Evolutionary conservation across 2,888 invertebrate genomes (phyloP).

Genomic region (Latrodectus hesperus): DNA sequence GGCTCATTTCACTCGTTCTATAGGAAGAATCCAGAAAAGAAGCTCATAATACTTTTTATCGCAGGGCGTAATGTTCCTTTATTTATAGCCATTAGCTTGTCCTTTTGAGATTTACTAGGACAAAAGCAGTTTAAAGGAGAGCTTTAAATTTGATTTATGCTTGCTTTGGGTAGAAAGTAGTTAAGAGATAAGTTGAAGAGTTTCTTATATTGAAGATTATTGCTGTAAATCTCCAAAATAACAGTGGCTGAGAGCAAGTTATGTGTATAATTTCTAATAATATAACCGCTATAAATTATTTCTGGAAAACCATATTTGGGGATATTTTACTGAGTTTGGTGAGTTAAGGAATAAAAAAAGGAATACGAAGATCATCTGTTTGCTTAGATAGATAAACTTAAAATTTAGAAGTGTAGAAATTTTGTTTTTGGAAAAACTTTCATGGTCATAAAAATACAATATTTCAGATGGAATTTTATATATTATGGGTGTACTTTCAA

Average conservation of each 20-base stretch:
- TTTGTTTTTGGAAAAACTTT: no score
- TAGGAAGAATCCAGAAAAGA: no score
- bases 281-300: background rate
- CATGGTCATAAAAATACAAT: no score
- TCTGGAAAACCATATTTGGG: no score
- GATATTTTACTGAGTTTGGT: no score
- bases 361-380: no score
- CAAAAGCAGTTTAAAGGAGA: background rate
- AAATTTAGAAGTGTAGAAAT: no score
- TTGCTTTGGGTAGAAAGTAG: background rate
- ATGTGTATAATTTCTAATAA: background rate
- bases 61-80: background rate
- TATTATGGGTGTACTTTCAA: no score
- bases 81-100: constrained; percentile 2
- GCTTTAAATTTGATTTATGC: constrained; percentile 5
- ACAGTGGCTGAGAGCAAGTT: background rate
- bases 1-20: no score
- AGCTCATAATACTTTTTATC: background rate
- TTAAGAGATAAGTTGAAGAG: background rate
- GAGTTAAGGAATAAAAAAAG: no score
- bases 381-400: no score
- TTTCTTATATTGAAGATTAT: background rate
- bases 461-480: no score
- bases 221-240: background rate
- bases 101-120: background rate